Base-by-base conservation (phyloP, 2,888 invertebrate genomes). In the Hypsopygia costalis region DNA sequence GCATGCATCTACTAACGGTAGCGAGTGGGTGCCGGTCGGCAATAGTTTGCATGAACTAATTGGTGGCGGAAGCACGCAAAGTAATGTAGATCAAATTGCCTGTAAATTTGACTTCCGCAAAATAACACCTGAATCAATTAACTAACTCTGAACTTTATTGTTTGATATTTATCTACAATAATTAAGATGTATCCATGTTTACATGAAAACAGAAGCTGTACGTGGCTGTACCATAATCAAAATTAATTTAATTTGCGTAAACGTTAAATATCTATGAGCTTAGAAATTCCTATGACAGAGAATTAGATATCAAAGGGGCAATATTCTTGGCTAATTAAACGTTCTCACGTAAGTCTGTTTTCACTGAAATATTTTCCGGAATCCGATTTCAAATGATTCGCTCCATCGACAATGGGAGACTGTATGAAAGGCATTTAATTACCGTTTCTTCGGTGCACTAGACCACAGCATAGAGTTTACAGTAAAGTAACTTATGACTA, bases 341-440 rank as follows among this genome's bases (percentile, higher is more conserved):
- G n/a, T n/a, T n/a, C n/a, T n/a, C n/a, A n/a, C n/a, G 11, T 28
- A 21, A 5, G 16, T 12, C 35, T 28, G 8, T 28, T 29, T 29
- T 30, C 30, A 30, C 11, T 11, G 31, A 22, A 37, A 31, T 30
- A 37, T 31, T 37, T 31, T 3, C 25, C 22, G 11, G 21, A 36
- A 37, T 31, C 36, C 22, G 36, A 37, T 37, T 37, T 30, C 11
- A 21, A 37, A 37, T 11, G 25, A 25, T 25, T 25, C 25, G 25
- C 25, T 22, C 30, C 7, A 8, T 5, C 11, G 31, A 37, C 36
- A 37, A 37, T 30, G 29, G 29, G 21, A 25, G 25, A 25, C 25
- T 27, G 28, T 29, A 11, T 10, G 22, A 31, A 22, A 37, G 36
- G 36, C 29, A 37, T 37, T 37, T 37, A 37, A 37, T 37, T 37